Evolutionary conservation across 2,113 vertebrate genomes (phyloP).

Genomic region (Orcinus orca): DNA sequence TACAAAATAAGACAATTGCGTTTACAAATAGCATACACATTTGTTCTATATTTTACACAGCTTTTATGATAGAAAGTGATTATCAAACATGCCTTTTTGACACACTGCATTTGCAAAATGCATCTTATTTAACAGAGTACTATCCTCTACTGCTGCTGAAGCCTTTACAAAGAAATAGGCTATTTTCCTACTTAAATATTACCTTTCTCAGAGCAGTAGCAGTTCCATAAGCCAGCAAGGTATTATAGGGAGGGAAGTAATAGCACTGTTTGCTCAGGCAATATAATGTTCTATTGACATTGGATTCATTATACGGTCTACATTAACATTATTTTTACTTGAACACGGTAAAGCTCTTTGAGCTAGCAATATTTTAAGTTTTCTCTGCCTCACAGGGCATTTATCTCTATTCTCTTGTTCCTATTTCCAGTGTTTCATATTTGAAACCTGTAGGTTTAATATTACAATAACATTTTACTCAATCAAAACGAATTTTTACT

Average conservation of each 20-base stretch:
- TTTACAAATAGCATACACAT: not conserved
- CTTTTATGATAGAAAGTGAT: not conserved
- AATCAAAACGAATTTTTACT: not conserved
- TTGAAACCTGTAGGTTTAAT: not conserved
- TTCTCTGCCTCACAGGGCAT: not conserved
- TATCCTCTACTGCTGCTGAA: not conserved
- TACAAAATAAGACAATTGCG: not conserved
- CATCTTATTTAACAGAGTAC: not conserved
- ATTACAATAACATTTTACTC: not conserved
- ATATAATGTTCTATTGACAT: conserved; percentile 56
- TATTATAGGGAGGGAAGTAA: not conserved
- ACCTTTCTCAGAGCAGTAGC: not conserved
- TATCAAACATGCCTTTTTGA: not conserved
- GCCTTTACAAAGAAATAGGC: not conserved
- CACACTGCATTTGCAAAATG: not conserved
- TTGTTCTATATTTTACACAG: not conserved
- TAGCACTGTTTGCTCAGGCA: conserved; percentile 47
- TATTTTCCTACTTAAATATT: not conserved
- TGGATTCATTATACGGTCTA: not conserved
- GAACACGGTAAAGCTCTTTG: not conserved
- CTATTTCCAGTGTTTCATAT: not conserved
- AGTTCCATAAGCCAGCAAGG: conserved; percentile 43
- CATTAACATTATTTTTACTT: not conserved
- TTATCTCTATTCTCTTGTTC: not conserved
- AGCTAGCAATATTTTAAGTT: not conserved